Conservation (phyloP, 2,113 vertebrate genomes). For the Dolichallabes microphthalmus region DNA sequence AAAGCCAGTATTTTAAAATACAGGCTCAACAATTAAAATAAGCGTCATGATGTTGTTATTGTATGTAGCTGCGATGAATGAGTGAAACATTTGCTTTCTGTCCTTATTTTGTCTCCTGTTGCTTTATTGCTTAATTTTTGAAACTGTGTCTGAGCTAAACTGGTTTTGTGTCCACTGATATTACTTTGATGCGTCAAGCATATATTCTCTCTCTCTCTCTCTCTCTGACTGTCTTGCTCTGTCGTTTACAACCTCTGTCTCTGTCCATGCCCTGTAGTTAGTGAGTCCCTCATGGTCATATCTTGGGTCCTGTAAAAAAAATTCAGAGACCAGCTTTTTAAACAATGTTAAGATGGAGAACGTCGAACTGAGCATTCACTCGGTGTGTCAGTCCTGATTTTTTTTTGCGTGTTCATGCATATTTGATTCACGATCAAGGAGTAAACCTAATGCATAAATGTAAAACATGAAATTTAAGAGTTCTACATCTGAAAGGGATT, state of each 20-base stretch:
- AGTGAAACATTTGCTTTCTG: neutral
- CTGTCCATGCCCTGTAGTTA: neutral
- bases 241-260: neutral
- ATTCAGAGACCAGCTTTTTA: neutral
- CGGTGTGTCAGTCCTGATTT: neutral
- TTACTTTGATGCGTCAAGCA: conserved; percentile 47
- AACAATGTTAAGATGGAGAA: neutral
- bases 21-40: neutral
- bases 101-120: neutral
- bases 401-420: no score
- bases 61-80: neutral
- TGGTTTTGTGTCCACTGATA: conserved; percentile 42
- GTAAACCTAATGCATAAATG: no score
- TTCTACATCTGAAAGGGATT: neutral
- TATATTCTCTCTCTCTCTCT: neutral
- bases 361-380: neutral
- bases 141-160: conserved; percentile 7
- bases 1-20: neutral
- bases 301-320: conserved; percentile 2
- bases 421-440: neutral
- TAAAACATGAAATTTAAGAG: neutral
- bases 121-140: conserved; percentile 10
- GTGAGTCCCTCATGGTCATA: conserved; percentile 23
- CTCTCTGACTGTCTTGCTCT: neutral
- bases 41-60: neutral